phyloP scores from a whole-genome alignment of 2,888 invertebrate genomes.

The Azorinus chamasolen region DNA sequence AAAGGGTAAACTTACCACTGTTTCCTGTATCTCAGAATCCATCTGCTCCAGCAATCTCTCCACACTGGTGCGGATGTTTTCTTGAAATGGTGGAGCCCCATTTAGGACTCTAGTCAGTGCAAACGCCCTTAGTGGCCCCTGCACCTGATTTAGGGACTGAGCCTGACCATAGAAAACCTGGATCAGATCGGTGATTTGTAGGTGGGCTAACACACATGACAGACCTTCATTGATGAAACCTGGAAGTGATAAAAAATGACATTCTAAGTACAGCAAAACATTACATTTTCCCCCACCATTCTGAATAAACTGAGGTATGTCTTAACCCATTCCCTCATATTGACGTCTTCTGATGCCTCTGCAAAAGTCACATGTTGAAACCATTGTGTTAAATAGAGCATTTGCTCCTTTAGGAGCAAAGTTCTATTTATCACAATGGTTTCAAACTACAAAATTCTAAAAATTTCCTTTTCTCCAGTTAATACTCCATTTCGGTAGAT shows the following conservation, averaged over 20 bases:
- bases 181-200: constrained; percentile 86
- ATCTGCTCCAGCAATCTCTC: constrained; percentile 87
- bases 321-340: too few relatives aligned
- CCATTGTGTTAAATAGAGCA: too few relatives aligned
- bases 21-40: constrained; percentile 85
- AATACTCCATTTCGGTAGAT: too few relatives aligned
- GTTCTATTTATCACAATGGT: too few relatives aligned
- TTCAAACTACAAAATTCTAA: too few relatives aligned
- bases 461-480: too few relatives aligned
- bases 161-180: constrained; percentile 85
- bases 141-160: constrained; percentile 87
- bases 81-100: constrained; percentile 85
- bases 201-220: constrained; percentile 81
- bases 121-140: constrained; percentile 87
- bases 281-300: too few relatives aligned
- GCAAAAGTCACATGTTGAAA: too few relatives aligned
- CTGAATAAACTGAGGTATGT: too few relatives aligned
- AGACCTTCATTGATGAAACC: constrained; percentile 82
- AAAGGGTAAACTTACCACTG: constrained; percentile 87
- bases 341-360: too few relatives aligned
- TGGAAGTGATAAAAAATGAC: constrained; percentile 65
- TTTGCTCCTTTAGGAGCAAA: too few relatives aligned
- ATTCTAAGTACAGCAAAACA: too few relatives aligned
- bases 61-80: constrained; percentile 86
- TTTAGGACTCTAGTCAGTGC: constrained; percentile 87